Percentiles rank a stretch among this genome's conserved stretches.
phyloP scores from a whole-genome alignment of 2,888 invertebrate genomes.

The Tachystola acroxantha region DNA sequence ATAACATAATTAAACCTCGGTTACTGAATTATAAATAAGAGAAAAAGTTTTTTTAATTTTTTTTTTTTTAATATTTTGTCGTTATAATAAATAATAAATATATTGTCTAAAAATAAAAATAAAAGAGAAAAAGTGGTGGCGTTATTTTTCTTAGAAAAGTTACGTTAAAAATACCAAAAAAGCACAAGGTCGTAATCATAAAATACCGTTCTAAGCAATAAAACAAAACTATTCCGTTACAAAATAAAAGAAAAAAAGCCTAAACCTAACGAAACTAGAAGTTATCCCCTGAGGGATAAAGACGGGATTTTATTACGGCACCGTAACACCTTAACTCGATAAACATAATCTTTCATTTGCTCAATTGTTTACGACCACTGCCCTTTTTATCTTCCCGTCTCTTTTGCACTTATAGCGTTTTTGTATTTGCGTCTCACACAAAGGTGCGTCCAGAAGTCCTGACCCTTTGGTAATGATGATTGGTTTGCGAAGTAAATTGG shows the following conservation, averaged over 20 bases:
- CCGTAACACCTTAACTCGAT: constrained; percentile 68
- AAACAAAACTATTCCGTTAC: constrained; percentile 10
- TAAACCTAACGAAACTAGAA: constrained; percentile 34
- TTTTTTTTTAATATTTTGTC: too few species aligned
- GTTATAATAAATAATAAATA: too few species aligned
- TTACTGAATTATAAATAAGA: too few species aligned
- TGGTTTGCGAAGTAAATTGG: constrained; percentile 57
- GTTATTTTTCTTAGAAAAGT: neutral
- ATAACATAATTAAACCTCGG: too few species aligned
- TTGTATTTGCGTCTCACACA: constrained; percentile 26
- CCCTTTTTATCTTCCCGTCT: constrained; percentile 28
- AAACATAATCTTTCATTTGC: constrained; percentile 76
- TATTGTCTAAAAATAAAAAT: too few species aligned
- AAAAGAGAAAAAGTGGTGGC: too few species aligned
- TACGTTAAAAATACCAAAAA: too few species aligned
- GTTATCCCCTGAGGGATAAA: constrained; percentile 55
- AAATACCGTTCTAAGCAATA: too few species aligned
- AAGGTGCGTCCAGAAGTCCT: constrained; percentile 44
- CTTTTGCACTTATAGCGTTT: constrained; percentile 17
- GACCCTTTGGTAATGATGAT: constrained; percentile 65
- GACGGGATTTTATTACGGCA: constrained; percentile 59
- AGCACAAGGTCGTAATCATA: too few species aligned
- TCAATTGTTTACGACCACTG: constrained; percentile 57
- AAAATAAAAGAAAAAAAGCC: constrained; percentile 1
- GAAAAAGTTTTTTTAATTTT: too few species aligned